Conservation (phyloP, 2,888 invertebrate species). For the Agonopterix alstromeriana region DNA sequence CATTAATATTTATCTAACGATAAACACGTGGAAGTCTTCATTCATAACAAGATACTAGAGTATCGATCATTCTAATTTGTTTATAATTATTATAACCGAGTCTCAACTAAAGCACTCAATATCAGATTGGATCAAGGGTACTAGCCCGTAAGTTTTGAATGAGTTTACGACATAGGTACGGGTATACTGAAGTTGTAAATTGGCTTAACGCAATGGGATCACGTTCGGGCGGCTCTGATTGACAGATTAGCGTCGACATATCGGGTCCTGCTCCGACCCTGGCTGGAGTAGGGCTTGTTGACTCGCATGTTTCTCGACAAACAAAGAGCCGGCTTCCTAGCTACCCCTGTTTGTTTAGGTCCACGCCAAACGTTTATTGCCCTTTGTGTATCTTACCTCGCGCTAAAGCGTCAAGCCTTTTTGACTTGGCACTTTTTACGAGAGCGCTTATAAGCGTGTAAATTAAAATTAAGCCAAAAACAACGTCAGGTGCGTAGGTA, state of each 20-base stretch:
- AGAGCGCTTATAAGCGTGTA: constrained; percentile 64
- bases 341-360: constrained; percentile 76
- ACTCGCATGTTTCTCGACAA: constrained; percentile 71
- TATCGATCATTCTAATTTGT: constrained; percentile 12
- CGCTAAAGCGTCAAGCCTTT: constrained; percentile 70
- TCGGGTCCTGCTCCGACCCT: constrained; percentile 21
- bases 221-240: constrained; percentile 27
- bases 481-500: constrained; percentile 17
- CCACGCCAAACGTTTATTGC: constrained; percentile 71
- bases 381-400: constrained; percentile 71
- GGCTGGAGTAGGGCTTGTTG: constrained; percentile 43
- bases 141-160: constrained; percentile 1
- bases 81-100: constrained; percentile 13
- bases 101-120: constrained; percentile 9
- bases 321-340: constrained; percentile 71
- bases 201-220: constrained; percentile 18
- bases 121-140: constrained; percentile 7
- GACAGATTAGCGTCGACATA: constrained; percentile 42
- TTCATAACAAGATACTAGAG: constrained; percentile 11
- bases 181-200: constrained; percentile 13
- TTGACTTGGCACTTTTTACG: constrained; percentile 73
- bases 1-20: no score
- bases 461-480: constrained; percentile 45
- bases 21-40: constrained; percentile 3
- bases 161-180: not conserved